Evolutionary conservation across 2,888 invertebrate genomes (phyloP).

Genomic region (Tortricodes alternella): DNA sequence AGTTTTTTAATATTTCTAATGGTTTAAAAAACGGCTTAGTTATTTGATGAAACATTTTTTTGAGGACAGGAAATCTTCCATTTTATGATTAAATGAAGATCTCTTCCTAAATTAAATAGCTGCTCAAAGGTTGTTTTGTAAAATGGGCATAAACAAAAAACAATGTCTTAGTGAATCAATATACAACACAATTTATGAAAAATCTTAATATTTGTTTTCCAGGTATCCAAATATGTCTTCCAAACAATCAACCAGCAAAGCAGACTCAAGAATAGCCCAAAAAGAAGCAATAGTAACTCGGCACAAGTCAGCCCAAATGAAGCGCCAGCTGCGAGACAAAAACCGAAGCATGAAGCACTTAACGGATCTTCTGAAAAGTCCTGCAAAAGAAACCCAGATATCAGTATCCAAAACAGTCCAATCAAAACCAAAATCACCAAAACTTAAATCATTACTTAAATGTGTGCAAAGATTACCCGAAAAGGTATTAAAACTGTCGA

Average conservation of each 20-base stretch:
- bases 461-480: slow-evolving; percentile 30
- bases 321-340: slow-evolving; percentile 39
- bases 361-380: slow-evolving; percentile 36
- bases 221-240: slow-evolving; percentile 37
- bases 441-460: slow-evolving; percentile 27
- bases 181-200: neutral
- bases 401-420: slow-evolving; percentile 25
- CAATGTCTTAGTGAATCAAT: too few relatives aligned
- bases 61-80: too few relatives aligned
- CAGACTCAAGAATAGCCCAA: slow-evolving; percentile 38
- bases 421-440: slow-evolving; percentile 33
- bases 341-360: slow-evolving; percentile 38
- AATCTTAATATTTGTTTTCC: neutral
- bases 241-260: slow-evolving; percentile 28
- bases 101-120: too few relatives aligned
- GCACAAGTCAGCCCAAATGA: slow-evolving; percentile 49
- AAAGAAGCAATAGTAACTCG: slow-evolving; percentile 52
- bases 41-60: too few relatives aligned
- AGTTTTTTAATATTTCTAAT: too few relatives aligned
- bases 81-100: too few relatives aligned
- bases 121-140: too few relatives aligned
- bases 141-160: too few relatives aligned
- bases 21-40: too few relatives aligned
- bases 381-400: slow-evolving; percentile 19
- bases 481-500: slow-evolving; percentile 13